A percentile compares a stretch with the other conserved stretches of the same genome.
These are phyloP conservation scores for Dynastes tityus DNA, from an alignment of 2,888 invertebrate species.

Conservation along the genomic window DNA sequence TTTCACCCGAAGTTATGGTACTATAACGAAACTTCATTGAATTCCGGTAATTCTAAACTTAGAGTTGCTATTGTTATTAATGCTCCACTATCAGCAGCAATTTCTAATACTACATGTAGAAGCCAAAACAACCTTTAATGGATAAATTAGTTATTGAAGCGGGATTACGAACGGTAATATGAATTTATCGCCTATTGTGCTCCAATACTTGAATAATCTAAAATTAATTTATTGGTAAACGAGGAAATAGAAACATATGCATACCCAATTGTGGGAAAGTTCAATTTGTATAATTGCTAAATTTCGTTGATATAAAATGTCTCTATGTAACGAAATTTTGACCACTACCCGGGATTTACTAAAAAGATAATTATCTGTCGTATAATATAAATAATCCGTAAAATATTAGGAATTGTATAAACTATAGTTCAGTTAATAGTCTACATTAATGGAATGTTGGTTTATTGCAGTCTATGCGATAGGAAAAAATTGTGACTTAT, in stretches of 20 bases:
- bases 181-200: constrained; percentile 19
- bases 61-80: constrained; percentile 52
- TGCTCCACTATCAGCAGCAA: constrained; percentile 49
- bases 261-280: constrained; percentile 4
- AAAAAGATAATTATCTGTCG: no score
- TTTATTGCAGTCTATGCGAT: no score
- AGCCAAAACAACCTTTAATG: constrained; percentile 25
- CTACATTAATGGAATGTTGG: no score
- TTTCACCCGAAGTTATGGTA: constrained; percentile 51
- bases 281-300: neutral
- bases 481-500: no score
- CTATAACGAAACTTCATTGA: constrained; percentile 52
- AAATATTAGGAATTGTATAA: no score
- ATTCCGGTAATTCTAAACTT: constrained; percentile 53
- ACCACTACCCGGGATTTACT: no score
- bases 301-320: no score
- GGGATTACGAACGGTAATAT: neutral
- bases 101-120: constrained; percentile 48
- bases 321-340: no score
- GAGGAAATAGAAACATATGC: constrained; percentile 17
- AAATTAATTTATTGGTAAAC: constrained; percentile 22
- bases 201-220: neutral
- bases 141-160: constrained; percentile 32
- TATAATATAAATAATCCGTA: no score
- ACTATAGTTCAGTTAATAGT: no score